Conservation (phyloP, 1,140 invertebrate genomes). For the Brachystomella parvula region DNA sequence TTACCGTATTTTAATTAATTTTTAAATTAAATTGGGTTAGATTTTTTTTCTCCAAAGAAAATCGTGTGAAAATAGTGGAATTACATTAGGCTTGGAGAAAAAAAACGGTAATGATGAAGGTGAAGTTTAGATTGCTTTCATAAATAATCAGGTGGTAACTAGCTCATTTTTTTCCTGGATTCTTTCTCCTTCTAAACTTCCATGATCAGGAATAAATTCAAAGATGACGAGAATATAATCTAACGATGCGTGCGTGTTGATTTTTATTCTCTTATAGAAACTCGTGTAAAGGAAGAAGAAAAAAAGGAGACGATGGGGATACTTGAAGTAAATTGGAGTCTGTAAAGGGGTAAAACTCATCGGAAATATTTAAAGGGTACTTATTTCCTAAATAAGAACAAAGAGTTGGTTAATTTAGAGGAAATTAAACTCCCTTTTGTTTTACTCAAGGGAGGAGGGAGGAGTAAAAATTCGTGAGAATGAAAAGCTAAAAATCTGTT, state of each 20-base stretch:
- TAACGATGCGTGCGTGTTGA: background rate
- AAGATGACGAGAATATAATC: background rate
- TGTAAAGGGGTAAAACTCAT: background rate
- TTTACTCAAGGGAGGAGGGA: no score
- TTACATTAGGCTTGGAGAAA: no score
- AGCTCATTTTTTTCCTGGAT: background rate
- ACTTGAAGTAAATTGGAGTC: background rate
- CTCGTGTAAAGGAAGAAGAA: no score
- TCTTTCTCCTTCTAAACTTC: background rate
- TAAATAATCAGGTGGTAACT: slow-evolving; percentile 1
- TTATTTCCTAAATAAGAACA: background rate
- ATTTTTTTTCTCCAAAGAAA: no score
- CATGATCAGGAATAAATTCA: slow-evolving; percentile 5
- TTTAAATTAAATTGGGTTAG: no score
- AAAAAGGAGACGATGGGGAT: no score
- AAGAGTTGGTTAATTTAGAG: background rate
- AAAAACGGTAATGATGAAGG: no score
- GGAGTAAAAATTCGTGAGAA: no score
- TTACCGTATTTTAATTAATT: no score
- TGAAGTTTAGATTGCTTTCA: no score
- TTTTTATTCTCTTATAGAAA: background rate
- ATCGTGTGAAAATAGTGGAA: background rate
- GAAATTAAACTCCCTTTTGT: slow-evolving; percentile 1
- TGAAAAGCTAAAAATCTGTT: no score
- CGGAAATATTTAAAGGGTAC: background rate